Base-by-base conservation (phyloP, 2,888 invertebrate genomes). In the Callyntrura guangdongensis region DNA sequence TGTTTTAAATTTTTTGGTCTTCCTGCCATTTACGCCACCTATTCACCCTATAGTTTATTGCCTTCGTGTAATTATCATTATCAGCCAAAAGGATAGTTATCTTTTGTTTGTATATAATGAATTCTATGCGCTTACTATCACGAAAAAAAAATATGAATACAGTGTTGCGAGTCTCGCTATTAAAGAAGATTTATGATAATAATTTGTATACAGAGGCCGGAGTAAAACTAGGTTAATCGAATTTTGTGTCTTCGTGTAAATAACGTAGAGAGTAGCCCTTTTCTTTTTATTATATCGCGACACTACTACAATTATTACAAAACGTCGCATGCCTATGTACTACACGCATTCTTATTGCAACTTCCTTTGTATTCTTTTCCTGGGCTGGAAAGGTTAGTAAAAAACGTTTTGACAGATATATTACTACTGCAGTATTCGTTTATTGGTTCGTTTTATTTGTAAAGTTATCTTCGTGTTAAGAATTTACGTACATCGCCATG, bases 341-440 rank as follows among this genome's bases (percentile, higher is more conserved):
- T 53, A 53, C n/a, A 53, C 5, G 3, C 22, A 14, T 36, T 36
- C 11, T 4, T 72, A 14, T 4, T 72, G 36, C n/a, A 72, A 27
- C 27, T 64, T 64, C 11, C 64, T 77, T 77, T 49, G 49, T 49
- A 17, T 47, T 64, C 77, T 90, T 77, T 81, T 27, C 56, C 0
- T 74, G 98, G 99, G 27, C 95, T 99, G 92, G 98, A 98, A 94
- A 98, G 96, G 96, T 96, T 94, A 93, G 94, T 82, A 61, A 53
- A 17, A 17, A 6, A 14, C 27, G 53, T 53, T 14, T 14, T 53
- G 8, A 53, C 53, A 14, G 12, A n/a, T n/a, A n/a, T n/a, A n/a
- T n/a, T 53, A n/a, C 53, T 53, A 9, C n/a, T 53, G 2, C n/a
- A 53, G 53, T 53, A 9, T 53, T n/a, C n/a, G 53, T 6, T 36